Conservation (phyloP, 1,140 invertebrate species). For the Oncopeltus fasciatus region DNA sequence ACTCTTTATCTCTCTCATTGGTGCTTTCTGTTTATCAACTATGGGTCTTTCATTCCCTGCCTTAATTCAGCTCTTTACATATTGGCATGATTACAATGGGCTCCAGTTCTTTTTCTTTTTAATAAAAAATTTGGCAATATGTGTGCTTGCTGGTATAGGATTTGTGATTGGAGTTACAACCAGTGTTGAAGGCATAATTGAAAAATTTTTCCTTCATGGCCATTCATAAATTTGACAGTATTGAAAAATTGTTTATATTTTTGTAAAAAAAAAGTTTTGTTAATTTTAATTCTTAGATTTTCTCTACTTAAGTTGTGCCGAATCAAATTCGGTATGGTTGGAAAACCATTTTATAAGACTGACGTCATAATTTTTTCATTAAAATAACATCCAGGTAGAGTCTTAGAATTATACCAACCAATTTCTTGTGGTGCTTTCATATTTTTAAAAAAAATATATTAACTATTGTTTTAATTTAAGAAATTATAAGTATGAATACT, state of each 20-base stretch:
- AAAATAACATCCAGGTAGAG: too few species aligned
- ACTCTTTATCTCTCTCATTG: slow-evolving; percentile 70
- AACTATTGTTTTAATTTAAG: too few species aligned
- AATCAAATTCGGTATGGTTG: not conserved
- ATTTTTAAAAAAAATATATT: too few species aligned
- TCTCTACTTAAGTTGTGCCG: too few species aligned
- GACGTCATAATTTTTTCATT: too few species aligned
- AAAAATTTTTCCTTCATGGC: slow-evolving; percentile 19
- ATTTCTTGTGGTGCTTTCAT: too few species aligned
- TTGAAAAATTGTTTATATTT: too few species aligned
- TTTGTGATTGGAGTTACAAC: slow-evolving; percentile 53
- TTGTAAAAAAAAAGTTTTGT: too few species aligned
- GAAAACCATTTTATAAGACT: slow-evolving; percentile 10
- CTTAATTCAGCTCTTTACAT: slow-evolving; percentile 54
- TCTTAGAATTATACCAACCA: too few species aligned
- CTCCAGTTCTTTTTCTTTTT: slow-evolving; percentile 30
- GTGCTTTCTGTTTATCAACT: slow-evolving; percentile 67
- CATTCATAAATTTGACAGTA: not conserved
- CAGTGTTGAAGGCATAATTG: slow-evolving; percentile 44
- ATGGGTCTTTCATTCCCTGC: slow-evolving; percentile 72
- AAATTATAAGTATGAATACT: too few species aligned
- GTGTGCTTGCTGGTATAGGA: slow-evolving; percentile 49
- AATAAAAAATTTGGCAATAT: slow-evolving; percentile 42
- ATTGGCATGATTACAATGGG: slow-evolving; percentile 40
- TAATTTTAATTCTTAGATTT: too few species aligned